phyloP scores from a whole-genome alignment of 92 coral and sea anemone species.

The Epizoanthus fatuus region DNA sequence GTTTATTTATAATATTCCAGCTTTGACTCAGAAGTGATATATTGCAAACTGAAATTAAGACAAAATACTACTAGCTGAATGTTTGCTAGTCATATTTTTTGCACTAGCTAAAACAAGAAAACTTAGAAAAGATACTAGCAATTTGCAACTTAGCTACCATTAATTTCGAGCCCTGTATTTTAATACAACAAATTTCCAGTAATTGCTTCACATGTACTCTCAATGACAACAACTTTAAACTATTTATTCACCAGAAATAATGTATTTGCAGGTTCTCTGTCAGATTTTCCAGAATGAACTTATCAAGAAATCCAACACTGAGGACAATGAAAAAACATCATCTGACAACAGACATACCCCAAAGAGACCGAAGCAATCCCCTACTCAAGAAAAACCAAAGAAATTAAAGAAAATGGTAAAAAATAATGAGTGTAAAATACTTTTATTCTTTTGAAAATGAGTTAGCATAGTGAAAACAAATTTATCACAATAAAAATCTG shows the following conservation, averaged over 20 bases:
- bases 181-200: too few species aligned
- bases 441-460: neutral
- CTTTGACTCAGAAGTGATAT: too few species aligned
- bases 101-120: too few species aligned
- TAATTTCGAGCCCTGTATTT: too few species aligned
- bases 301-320: neutral
- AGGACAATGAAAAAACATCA: neutral
- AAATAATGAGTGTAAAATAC: neutral
- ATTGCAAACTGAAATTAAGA: too few species aligned
- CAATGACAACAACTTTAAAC: too few species aligned
- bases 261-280: conserved; percentile 1
- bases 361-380: neutral
- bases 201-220: too few species aligned
- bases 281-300: neutral
- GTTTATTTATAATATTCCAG: too few species aligned
- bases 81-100: too few species aligned
- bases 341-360: neutral
- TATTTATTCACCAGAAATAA: neutral
- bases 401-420: neutral
- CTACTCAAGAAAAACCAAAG: neutral
- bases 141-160: too few species aligned
- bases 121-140: too few species aligned
- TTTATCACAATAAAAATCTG: neutral
- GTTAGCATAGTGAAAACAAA: neutral
- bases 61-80: too few species aligned